Evolutionary conservation across 2,113 vertebrate species (phyloP).

Genomic region (Corydoras maculifer): DNA sequence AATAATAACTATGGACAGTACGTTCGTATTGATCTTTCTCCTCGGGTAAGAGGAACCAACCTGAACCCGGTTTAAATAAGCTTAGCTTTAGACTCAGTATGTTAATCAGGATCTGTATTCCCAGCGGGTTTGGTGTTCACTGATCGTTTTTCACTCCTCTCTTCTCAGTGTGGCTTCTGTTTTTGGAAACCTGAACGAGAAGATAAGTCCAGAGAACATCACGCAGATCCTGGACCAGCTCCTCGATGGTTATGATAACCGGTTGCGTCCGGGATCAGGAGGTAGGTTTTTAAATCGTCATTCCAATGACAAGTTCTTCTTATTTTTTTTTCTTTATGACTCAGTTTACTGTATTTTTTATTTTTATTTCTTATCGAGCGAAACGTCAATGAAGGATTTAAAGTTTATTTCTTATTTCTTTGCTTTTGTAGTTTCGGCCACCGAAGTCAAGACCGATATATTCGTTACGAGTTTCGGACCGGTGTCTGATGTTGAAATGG

Average conservation of each 20-base stretch:
- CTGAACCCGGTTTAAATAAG: not conserved
- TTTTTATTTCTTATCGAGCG: not conserved
- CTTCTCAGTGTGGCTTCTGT: slow-evolving; percentile 58
- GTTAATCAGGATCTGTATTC: no score
- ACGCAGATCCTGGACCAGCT: slow-evolving; percentile 82
- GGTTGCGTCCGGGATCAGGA: slow-evolving; percentile 84
- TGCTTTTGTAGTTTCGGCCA: slow-evolving; percentile 58
- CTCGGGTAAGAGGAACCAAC: slow-evolving; percentile 20
- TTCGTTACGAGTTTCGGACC: slow-evolving; percentile 77
- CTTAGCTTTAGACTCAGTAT: no score
- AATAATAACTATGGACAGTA: slow-evolving; percentile 11
- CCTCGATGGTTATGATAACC: slow-evolving; percentile 88
- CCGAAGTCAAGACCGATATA: slow-evolving; percentile 73
- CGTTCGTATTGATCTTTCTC: slow-evolving; percentile 17
- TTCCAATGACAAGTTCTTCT: not conserved
- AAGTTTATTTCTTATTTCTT: not conserved
- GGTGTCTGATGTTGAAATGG: slow-evolving; percentile 73
- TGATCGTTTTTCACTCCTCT: not conserved
- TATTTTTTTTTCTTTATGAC: not conserved
- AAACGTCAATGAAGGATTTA: no score
- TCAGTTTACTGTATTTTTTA: no score
- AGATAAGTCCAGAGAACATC: slow-evolving; percentile 76
- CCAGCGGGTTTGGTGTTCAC: no score
- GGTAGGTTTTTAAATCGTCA: slow-evolving; percentile 54
- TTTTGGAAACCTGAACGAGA: slow-evolving; percentile 49